A percentile compares a stretch with the other conserved stretches of the same genome.
phyloP scores from a whole-genome alignment of 2,113 vertebrate species.

The Amphiprion ocellaris region DNA sequence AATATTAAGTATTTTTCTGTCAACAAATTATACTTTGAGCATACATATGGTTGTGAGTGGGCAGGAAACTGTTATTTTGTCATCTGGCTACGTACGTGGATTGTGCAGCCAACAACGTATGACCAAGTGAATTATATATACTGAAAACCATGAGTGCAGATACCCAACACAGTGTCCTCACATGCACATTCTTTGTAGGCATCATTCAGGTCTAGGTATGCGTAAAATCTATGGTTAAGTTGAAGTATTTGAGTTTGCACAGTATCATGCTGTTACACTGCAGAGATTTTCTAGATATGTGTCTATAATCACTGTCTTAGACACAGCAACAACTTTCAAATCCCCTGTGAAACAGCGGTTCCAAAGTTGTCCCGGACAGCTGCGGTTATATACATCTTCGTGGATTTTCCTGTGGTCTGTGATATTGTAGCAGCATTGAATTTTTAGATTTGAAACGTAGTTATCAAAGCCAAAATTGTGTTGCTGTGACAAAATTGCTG shows the following conservation, averaged over 20 bases:
- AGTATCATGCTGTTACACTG: too few species aligned
- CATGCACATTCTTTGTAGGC: not conserved
- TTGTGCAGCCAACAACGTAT: too few species aligned
- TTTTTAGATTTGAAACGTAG: conserved; percentile 43
- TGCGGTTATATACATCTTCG: conserved; percentile 1
- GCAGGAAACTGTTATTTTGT: too few species aligned
- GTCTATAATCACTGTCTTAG: not conserved
- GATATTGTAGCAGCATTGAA: conserved; percentile 23
- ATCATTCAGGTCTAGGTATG: not conserved
- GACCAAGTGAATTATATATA: too few species aligned
- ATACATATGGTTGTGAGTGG: too few species aligned
- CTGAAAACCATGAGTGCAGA: too few species aligned
- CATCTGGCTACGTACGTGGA: too few species aligned
- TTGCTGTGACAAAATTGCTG: conserved; percentile 23
- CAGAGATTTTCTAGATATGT: not conserved
- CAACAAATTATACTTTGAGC: too few species aligned
- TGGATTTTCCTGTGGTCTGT: conserved; percentile 31
- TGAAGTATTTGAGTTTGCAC: too few species aligned
- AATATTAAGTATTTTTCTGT: too few species aligned
- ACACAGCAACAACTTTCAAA: not conserved
- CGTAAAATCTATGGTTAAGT: not conserved
- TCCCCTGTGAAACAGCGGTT: not conserved
- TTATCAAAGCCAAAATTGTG: conserved; percentile 36
- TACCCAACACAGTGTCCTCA: too few species aligned
- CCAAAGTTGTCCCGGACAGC: not conserved